These are phyloP conservation scores for Antennarius striatus DNA, from an alignment of 2,113 vertebrate species.

Conservation along the genomic window DNA sequence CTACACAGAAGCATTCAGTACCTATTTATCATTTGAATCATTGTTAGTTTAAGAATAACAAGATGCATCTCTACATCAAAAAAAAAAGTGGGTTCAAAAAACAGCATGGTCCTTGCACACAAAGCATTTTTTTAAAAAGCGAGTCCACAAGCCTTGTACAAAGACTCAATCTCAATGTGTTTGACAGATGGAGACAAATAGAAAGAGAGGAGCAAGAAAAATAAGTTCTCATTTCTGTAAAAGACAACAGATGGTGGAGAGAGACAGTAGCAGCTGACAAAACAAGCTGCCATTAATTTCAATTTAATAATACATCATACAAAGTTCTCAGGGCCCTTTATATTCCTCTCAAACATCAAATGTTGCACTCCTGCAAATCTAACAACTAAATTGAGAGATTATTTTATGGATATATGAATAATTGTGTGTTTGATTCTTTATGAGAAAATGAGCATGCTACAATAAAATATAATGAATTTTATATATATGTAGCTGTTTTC, in stretches of 20 bases:
- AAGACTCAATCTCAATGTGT: slow-evolving; percentile 40
- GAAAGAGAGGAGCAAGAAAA: slow-evolving; percentile 5
- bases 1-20: no score
- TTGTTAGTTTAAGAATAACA: no score
- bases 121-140: slow-evolving; percentile 10
- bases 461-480: slow-evolving; percentile 12
- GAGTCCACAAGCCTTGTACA: slow-evolving; percentile 4
- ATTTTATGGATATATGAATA: slow-evolving; percentile 56
- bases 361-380: slow-evolving; percentile 65
- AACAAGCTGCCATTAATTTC: slow-evolving; percentile 64
- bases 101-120: slow-evolving; percentile 1
- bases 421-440: slow-evolving; percentile 34
- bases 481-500: background rate
- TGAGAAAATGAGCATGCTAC: slow-evolving; percentile 8
- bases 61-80: background rate
- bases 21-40: no score
- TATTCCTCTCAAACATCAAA: slow-evolving; percentile 49
- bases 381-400: slow-evolving; percentile 45
- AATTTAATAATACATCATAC: slow-evolving; percentile 56
- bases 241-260: slow-evolving; percentile 66
- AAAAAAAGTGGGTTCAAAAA: slow-evolving; percentile 2
- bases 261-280: slow-evolving; percentile 59
- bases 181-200: slow-evolving; percentile 37
- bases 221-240: slow-evolving; percentile 27
- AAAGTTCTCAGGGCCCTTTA: slow-evolving; percentile 54